Conservation (phyloP, 2,113 vertebrate genomes). For the Alectura lathami region DNA sequence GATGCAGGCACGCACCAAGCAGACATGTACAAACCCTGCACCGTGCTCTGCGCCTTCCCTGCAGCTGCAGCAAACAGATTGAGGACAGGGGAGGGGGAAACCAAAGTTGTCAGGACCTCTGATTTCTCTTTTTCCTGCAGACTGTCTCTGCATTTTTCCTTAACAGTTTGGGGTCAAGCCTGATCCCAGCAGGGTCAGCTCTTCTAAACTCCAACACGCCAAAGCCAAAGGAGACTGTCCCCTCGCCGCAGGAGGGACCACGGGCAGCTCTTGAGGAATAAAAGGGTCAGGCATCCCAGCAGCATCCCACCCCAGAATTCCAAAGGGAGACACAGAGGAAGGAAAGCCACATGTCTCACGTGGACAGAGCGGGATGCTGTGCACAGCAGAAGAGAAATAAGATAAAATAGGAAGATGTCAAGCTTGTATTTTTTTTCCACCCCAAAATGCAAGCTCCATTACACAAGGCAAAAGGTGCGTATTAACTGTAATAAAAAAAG, state of each 20-base stretch:
- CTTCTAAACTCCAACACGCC: constrained; percentile 63
- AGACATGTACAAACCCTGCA: not conserved
- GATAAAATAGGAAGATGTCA: not conserved
- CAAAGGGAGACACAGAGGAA: not conserved
- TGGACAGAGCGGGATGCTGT: fast-evolving
- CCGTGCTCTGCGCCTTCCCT: not conserved
- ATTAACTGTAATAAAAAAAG: constrained; percentile 12
- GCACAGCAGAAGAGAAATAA: not conserved
- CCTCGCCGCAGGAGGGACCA: not conserved
- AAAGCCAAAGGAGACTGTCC: constrained; percentile 66
- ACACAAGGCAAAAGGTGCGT: constrained; percentile 6
- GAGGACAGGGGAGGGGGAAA: not conserved
- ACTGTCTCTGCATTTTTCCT: constrained; percentile 45
- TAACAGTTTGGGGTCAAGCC: constrained; percentile 74
- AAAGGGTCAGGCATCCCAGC: fast-evolving
- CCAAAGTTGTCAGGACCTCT: not conserved
- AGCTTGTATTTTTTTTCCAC: not conserved
- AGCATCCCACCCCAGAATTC: not conserved
- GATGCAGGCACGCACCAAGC: fast-evolving
- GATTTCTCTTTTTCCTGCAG: not conserved
- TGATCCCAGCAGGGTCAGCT: constrained; percentile 64
- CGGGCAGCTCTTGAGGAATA: not conserved
- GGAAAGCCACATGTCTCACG: fast-evolving
- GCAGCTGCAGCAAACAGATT: not conserved
- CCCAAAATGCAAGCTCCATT: not conserved